phyloP scores from a whole-genome alignment of 1,140 invertebrate species.

The Drosophila simulans region DNA sequence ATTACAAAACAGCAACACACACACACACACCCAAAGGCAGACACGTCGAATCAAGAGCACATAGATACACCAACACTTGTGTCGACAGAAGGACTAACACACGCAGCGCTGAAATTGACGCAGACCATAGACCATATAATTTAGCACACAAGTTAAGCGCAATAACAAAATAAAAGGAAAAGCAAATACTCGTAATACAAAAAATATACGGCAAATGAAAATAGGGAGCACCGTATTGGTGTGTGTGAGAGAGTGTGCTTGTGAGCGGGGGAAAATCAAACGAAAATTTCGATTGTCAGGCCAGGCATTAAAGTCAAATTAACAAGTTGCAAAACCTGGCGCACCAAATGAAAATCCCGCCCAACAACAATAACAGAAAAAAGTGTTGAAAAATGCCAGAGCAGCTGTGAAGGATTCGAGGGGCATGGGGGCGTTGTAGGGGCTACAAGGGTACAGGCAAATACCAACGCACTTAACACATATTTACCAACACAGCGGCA shows the following conservation, averaged over 20 bases:
- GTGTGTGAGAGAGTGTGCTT: constrained; percentile 11
- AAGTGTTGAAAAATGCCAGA: constrained; percentile 76
- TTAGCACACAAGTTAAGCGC: constrained; percentile 76
- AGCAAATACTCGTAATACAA: constrained; percentile 33
- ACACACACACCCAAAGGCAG: constrained; percentile 16
- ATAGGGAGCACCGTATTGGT: constrained; percentile 39
- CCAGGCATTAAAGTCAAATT: constrained; percentile 67
- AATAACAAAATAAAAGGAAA: constrained; percentile 28
- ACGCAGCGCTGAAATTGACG: constrained; percentile 60
- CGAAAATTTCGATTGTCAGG: constrained; percentile 44
- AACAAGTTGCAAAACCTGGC: constrained; percentile 60
- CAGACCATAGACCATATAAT: constrained; percentile 65
- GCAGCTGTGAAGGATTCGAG: constrained; percentile 48
- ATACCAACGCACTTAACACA: constrained; percentile 82
- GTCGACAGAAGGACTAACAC: constrained; percentile 33
- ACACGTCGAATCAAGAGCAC: constrained; percentile 44
- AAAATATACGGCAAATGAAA: constrained; percentile 23
- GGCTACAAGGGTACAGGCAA: constrained; percentile 47
- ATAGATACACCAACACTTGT: constrained; percentile 28
- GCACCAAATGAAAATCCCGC: constrained; percentile 48
- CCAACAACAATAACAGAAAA: constrained; percentile 57
- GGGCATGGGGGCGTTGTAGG: background rate
- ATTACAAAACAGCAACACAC: constrained; percentile 76
- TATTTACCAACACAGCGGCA: constrained; percentile 64
- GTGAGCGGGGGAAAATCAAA: constrained; percentile 52